Evolutionary conservation across 64 coral and sea anemone species (phyloP), one percentile per base, ranked within the genome.

Genomic region (Hydrozoanthus tunicans): DNA sequence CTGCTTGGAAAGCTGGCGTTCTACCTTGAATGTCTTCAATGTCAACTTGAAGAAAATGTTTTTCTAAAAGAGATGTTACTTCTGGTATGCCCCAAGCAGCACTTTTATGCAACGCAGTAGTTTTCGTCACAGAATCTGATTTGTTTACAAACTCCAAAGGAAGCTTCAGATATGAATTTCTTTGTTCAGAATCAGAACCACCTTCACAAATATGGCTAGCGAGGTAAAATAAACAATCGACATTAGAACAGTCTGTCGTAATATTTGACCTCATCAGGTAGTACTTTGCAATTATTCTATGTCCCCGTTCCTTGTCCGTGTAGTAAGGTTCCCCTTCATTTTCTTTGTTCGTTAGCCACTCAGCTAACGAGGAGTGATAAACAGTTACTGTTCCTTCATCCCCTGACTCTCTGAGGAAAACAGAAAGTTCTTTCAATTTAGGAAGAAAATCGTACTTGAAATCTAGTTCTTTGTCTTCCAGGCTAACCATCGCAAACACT

Each of bases 1-100:
- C 92, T 14, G 95, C 95, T 74, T n/a, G 15, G 56, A 96, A 96
- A 27, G 90, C 77, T 83, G 95, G 95, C 14, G 95, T 92, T 27
- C 70, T 58, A 3, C 85, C 77, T 8, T 92, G 73, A 32, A 51
- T 58, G 58, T 96, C 95, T 60, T 88, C 56, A 77, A 75, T 32
- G 73, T 96, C 92, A 56, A 94, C 62, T 3, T 83, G 24, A 14
- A 23, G 14, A 65, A 96, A 96, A 68, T 93, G 78, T 11, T 85
- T 53, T 53, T 89, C 15, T 10, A 96, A 51, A 7, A 96, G 59
- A 0, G 8, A 24, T 11, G 76, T 75, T 0, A 85, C 78, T 58
- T 79, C 53, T 2, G 88, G 32, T 86, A 70, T 60, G 11, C 55
- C 57, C 0, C 6, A 58, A 6, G 60, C 51, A 9, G 95, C 90